phyloP scores from a whole-genome alignment of 2,113 vertebrate species.

The human (Homo sapiens) region GRCh38 chr3:192104001-192104500 shows the following conservation, averaged over 20 bases:
- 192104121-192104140: background rate
- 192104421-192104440: background rate
- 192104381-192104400: background rate
- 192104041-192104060: background rate
- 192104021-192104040: constrained; percentile 27
- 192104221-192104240: background rate
- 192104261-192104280: constrained; percentile 19
- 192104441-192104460: background rate
- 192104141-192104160: background rate
- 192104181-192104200: background rate
- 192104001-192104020: constrained; percentile 54
- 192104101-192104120: background rate
- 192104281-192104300: background rate
- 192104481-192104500: background rate
- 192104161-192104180: background rate
- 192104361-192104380: background rate
- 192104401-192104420: background rate
- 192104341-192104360: background rate
- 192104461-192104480: background rate
- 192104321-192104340: background rate
- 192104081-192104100: background rate
- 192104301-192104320: background rate
- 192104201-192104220: background rate
- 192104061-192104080: background rate
- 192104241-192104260: background rate